Evolutionary conservation across 92 coral and sea anemone genomes (phyloP).

Genomic region (Meandrina meandrites): DNA sequence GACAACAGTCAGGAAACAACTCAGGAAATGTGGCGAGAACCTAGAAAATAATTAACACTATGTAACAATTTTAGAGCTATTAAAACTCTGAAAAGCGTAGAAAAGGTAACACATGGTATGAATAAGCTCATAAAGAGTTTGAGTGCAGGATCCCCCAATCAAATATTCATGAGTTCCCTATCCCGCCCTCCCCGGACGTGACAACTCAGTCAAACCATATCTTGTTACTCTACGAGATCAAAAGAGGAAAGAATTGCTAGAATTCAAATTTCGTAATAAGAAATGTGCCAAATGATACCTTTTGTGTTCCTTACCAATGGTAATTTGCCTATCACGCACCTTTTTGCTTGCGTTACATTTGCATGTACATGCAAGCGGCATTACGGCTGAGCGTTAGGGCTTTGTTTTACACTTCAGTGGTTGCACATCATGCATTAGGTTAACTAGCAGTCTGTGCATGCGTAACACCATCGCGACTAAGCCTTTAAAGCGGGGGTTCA

Average conservation of each 20-base stretch:
- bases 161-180: not conserved
- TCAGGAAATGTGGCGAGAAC: not conserved
- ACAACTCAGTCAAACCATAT: not conserved
- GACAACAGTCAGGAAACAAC: conserved; percentile 3
- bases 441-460: not conserved
- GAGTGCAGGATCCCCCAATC: not conserved
- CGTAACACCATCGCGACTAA: not conserved
- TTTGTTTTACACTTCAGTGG: not conserved
- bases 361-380: not conserved
- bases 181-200: not conserved
- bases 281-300: not conserved
- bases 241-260: too few relatives aligned
- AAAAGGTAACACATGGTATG: too few relatives aligned
- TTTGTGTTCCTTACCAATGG: too few relatives aligned
- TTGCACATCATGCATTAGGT: too few relatives aligned
- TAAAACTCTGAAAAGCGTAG: too few relatives aligned
- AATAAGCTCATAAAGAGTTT: too few relatives aligned
- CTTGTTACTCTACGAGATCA: too few relatives aligned
- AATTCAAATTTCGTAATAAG: too few relatives aligned
- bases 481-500: too few relatives aligned
- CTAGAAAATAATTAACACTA: not conserved
- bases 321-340: not conserved
- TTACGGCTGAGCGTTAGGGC: not conserved
- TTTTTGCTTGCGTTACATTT: not conserved
- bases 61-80: too few relatives aligned